Conservation (phyloP, 2,113 vertebrate genomes). For the Rhodinocichla rosea region DNA sequence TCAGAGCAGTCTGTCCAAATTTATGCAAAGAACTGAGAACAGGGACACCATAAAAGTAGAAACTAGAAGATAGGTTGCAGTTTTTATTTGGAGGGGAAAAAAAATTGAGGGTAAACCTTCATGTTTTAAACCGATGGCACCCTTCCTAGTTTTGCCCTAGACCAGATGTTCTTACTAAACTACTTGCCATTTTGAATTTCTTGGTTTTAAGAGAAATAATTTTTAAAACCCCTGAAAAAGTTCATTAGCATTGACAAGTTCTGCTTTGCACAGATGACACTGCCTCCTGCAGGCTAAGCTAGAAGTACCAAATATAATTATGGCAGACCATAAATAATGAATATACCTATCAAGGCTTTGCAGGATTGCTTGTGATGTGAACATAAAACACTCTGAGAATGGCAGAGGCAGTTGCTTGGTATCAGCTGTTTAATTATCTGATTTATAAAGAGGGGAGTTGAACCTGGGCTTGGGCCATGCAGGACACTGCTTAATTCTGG, state of each 20-base stretch:
- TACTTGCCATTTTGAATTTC: neutral
- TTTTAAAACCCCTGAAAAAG: neutral
- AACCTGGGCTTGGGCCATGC: neutral
- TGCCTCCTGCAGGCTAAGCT: constrained; percentile 43
- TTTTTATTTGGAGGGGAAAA: neutral
- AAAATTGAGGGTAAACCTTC: neutral
- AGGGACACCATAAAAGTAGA: neutral
- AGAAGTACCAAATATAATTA: neutral
- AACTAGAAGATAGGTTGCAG: neutral
- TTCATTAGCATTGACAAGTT: neutral
- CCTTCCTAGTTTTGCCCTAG: neutral
- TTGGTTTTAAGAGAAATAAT: neutral
- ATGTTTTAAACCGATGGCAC: neutral
- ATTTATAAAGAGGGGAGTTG: neutral
- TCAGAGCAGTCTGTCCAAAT: neutral
- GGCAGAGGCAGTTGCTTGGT: neutral
- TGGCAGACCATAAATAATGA: constrained; percentile 45
- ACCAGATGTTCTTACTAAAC: neutral
- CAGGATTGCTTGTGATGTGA: neutral
- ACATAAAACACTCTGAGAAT: neutral
- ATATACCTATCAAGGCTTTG: constrained; percentile 11
- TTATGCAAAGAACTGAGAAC: neutral
- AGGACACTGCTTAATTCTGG: neutral
- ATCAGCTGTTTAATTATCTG: neutral
- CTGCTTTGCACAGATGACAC: neutral